Conservation (phyloP, 92 coral and sea anemone genomes). For the Palythoa grandis region DNA sequence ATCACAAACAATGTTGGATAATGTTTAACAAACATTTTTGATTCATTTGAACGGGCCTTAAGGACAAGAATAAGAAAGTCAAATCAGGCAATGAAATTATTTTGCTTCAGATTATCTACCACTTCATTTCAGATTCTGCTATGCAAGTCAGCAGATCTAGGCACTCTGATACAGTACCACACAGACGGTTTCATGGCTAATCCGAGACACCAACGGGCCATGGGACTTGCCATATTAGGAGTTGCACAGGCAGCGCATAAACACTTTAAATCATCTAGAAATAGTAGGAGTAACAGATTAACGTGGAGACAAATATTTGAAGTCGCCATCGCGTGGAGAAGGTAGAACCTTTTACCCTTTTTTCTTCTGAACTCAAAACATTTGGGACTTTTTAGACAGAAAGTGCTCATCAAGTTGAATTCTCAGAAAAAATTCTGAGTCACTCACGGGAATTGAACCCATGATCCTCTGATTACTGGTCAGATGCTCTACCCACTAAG, state of each 20-base stretch:
- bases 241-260: conserved; percentile 86
- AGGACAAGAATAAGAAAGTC: not conserved
- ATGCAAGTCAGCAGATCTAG: conserved; percentile 71
- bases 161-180: conserved; percentile 80
- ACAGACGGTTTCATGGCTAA: conserved; percentile 82
- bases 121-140: conserved; percentile 57
- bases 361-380: not conserved
- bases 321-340: conserved; percentile 85
- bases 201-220: conserved; percentile 75
- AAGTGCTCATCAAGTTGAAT: no score
- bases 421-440: no score
- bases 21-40: not conserved
- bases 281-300: conserved; percentile 48
- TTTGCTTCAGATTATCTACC: not conserved
- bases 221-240: conserved; percentile 84
- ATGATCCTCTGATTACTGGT: no score
- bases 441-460: no score
- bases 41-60: no score
- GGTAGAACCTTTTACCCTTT: conserved; percentile 48
- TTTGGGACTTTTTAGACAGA: not conserved
- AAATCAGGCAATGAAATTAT: not conserved
- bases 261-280: conserved; percentile 70
- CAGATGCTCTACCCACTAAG: no score
- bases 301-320: conserved; percentile 86
- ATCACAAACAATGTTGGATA: no score